A percentile compares a stretch with the other conserved stretches of the same genome.
phyloP scores from a whole-genome alignment of 2,113 vertebrate genomes.

The Mellivora capensis region DNA sequence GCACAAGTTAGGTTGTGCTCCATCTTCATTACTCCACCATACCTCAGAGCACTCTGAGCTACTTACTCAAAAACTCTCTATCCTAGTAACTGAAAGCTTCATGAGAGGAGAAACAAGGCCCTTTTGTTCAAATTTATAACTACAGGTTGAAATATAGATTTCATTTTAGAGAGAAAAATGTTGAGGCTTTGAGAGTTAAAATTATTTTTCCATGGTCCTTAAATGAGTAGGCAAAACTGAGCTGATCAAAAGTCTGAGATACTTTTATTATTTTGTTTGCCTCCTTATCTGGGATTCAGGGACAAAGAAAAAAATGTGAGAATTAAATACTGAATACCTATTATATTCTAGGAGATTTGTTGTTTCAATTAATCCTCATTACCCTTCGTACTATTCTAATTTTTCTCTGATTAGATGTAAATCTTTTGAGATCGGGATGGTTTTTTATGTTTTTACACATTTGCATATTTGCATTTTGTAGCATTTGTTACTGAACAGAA shows the following conservation, averaged over 20 bases:
- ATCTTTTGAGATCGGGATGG: neutral
- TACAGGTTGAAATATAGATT: neutral
- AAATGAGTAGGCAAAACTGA: neutral
- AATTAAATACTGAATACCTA: neutral
- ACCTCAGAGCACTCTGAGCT: neutral
- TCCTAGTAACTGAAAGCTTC: neutral
- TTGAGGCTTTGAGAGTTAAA: neutral
- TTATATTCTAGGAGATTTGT: neutral
- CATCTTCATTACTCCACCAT: neutral
- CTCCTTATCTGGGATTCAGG: neutral
- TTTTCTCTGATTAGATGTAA: neutral
- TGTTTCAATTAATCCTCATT: neutral
- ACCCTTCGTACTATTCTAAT: neutral
- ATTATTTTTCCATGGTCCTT: neutral
- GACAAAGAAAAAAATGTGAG: neutral
- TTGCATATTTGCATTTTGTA: neutral
- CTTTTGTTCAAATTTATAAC: neutral
- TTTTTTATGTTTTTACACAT: neutral
- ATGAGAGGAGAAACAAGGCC: neutral
- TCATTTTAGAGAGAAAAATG: neutral
- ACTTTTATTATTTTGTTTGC: neutral
- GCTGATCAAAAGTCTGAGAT: neutral
- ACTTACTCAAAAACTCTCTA: neutral
- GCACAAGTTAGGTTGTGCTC: neutral
- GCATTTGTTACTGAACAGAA: neutral